phyloP scores from a whole-genome alignment of 2,797 vertebrate species.

The Tapera naevia region DNA sequence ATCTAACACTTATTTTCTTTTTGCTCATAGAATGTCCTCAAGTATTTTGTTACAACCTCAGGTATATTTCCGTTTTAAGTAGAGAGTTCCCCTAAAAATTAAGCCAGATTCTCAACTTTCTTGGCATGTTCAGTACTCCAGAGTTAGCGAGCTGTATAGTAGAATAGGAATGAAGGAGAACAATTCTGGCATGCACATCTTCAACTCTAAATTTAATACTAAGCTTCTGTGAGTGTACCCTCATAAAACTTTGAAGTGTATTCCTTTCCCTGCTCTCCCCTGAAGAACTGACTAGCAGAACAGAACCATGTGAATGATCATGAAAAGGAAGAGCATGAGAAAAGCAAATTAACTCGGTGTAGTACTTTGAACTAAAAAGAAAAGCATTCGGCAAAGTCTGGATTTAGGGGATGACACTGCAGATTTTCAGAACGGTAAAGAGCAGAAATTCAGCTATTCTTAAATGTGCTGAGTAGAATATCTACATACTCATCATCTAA shows the following conservation, averaged over 20 bases:
- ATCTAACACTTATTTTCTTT: background rate
- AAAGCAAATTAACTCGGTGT: slow-evolving; percentile 36
- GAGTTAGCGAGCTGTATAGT: background rate
- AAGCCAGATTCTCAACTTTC: background rate
- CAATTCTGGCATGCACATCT: background rate
- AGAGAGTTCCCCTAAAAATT: background rate
- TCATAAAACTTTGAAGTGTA: slow-evolving; percentile 57
- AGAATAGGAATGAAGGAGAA: slow-evolving; percentile 7
- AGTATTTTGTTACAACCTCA: background rate
- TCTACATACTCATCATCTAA: background rate
- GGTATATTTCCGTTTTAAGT: background rate
- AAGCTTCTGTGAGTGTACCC: slow-evolving; percentile 25
- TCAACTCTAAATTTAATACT: slow-evolving; percentile 44
- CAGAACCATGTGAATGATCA: background rate
- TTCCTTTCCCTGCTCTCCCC: slow-evolving; percentile 14
- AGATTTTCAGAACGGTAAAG: background rate
- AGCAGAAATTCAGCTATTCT: slow-evolving; percentile 27
- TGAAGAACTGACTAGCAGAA: background rate
- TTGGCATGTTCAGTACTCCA: background rate
- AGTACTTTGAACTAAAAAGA: slow-evolving; percentile 19
- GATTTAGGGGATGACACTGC: slow-evolving; percentile 19
- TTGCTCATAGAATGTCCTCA: background rate
- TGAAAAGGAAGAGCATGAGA: background rate
- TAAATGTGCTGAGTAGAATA: background rate
- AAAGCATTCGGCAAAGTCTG: slow-evolving; percentile 9